These are phyloP conservation scores for Eucera pruinosa DNA, from an alignment of 2,888 invertebrate genomes.

Conservation along the genomic window DNA sequence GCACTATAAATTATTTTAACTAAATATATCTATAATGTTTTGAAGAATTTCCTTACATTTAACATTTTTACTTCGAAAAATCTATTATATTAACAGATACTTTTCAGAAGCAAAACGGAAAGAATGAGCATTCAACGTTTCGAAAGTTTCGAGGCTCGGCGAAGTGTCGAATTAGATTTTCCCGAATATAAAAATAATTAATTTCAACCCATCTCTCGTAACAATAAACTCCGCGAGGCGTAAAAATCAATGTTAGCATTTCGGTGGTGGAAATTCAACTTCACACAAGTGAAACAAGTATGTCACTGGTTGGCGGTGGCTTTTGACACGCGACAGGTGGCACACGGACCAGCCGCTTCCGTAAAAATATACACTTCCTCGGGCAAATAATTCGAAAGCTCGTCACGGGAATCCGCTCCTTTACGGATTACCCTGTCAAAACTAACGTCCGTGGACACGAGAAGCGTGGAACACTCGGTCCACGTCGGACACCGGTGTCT, in stretches of 20 bases:
- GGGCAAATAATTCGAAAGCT: slow-evolving; percentile 50
- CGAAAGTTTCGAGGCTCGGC: no score
- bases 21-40: no score
- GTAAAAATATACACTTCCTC: slow-evolving; percentile 53
- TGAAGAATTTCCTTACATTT: no score
- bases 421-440: slow-evolving; percentile 56
- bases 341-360: slow-evolving; percentile 25
- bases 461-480: slow-evolving; percentile 40
- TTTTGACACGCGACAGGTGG: slow-evolving; percentile 45
- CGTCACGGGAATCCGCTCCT: slow-evolving; percentile 31
- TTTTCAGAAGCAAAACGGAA: no score
- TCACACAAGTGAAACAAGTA: slow-evolving; percentile 8
- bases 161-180: no score
- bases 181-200: no score
- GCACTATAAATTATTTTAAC: no score
- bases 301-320: slow-evolving; percentile 24
- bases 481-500: slow-evolving; percentile 47
- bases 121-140: no score
- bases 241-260: no score
- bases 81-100: no score
- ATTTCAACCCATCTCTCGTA: no score
- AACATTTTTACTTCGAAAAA: no score
- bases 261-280: slow-evolving; percentile 19
- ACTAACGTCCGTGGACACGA: slow-evolving; percentile 41
- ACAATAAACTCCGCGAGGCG: slow-evolving; percentile 1